Evolutionary conservation across 2,113 vertebrate genomes (phyloP), one percentile per base, ranked within the genome.

Genomic region (Callaeas wilsoni): DNA sequence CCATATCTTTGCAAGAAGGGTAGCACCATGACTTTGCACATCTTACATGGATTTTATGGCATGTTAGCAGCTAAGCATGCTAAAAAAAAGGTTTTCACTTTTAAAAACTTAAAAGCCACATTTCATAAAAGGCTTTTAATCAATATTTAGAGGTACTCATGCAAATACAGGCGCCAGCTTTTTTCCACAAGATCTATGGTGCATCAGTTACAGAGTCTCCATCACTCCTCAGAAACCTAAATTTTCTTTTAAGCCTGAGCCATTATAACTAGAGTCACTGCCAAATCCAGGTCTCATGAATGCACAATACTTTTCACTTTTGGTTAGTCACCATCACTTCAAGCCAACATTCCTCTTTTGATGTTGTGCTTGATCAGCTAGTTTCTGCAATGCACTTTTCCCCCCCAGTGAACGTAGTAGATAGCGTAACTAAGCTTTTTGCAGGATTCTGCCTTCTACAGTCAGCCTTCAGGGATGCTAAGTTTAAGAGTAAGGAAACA

Each of bases 401-500:
- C 87, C 47, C 90, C 80, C 86, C 12, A 52, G 68, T 89, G 84
- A 79, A 92, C 6, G 26, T 60, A 93, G 93, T 75, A 82, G 89
- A 95, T 73, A 93, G 86, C n/a, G 7, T 69, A 96, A 59, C 82
- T 93, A 94, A 97, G 93, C 83, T 75, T 82, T 91, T 46, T 88
- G 82, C 62, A 87, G 85, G 68, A 95, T 90, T 92, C 89, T 84
- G 80, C 57, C 50, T 86, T 96, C 94, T 92, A 83, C 83, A 77
- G 63, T 90, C 73, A 97, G 91, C 93, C 95, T 97, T 93, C 90
- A 97, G 90, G 96, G 96, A 97, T 96, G 84, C 78, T 97, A 96
- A 95, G 97, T 95, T 96, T 95, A 96, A 97, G 96, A 96, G 94
- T 69, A 97, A 94, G 89, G 92, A 97, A 97, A 97, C 35, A 94